phyloP scores from a whole-genome alignment of 2,888 invertebrate genomes.

The Aspidiotus destructor region DNA sequence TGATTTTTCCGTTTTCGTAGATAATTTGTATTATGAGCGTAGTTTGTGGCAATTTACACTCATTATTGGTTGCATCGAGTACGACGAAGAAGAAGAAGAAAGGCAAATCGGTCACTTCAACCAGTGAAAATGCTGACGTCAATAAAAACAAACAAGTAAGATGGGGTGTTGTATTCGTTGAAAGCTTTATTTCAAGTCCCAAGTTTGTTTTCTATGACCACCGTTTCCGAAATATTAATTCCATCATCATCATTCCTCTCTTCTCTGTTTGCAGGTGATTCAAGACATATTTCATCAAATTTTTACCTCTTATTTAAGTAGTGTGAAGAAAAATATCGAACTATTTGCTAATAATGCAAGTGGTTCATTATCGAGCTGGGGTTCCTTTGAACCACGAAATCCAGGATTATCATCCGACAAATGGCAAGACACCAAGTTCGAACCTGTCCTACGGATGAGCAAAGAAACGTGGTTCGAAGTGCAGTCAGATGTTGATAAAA shows the following conservation, averaged over 20 bases:
- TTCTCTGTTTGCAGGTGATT: slow-evolving; percentile 15
- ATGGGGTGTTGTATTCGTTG: too few relatives aligned
- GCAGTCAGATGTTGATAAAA: slow-evolving; percentile 15
- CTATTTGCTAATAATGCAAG: slow-evolving; percentile 13
- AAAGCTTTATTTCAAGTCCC: too few relatives aligned
- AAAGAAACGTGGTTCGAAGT: slow-evolving; percentile 22
- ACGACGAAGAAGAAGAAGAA: slow-evolving; percentile 25
- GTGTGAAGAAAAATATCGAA: slow-evolving; percentile 15
- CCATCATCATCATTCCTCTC: not conserved
- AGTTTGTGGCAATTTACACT: slow-evolving; percentile 21
- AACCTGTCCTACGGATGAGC: slow-evolving; percentile 10
- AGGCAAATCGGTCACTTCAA: not conserved
- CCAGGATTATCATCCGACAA: not conserved
- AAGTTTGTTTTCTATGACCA: too few relatives aligned
- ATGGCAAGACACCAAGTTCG: not conserved
- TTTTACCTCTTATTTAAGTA: slow-evolving; percentile 17
- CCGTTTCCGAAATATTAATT: not conserved
- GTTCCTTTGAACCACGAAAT: slow-evolving; percentile 17
- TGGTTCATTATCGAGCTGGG: slow-evolving; percentile 9
- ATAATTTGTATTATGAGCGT: slow-evolving; percentile 20
- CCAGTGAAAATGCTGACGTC: not conserved
- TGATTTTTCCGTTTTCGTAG: not conserved
- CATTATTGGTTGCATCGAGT: slow-evolving; percentile 13
- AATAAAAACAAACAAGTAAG: slow-evolving; percentile 25
- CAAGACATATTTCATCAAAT: slow-evolving; percentile 15